Evolutionary conservation across 2,888 invertebrate genomes (phyloP), one percentile per base, ranked within the genome.

Genomic region (Portevinia maculata): DNA sequence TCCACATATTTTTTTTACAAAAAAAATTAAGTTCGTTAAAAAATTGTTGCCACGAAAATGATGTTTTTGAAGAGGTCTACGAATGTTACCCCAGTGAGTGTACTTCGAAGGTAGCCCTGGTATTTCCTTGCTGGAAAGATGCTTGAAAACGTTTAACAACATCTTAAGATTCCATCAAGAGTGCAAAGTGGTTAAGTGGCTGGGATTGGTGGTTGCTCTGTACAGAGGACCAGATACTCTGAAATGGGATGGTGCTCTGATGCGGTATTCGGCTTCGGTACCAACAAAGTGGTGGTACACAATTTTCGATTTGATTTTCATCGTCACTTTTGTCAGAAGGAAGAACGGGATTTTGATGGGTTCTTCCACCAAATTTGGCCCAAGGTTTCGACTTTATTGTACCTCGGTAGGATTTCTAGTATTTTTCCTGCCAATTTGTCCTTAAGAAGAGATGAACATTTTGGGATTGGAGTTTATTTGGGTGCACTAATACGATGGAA

Each of bases 141-240:
- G 39, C 71, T 73, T 78, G 83, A 67, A 78, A 71, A 52, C 83
- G 78, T 83, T 83, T 78, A 83, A 83, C 83, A 78, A 57, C 78
- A 73, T 83, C 83, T 83, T 67, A 83, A 83, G 83, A 83, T 83
- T 83, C 78, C 83, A 78, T 78, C 78, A 78, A 78, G 55, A 83
- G 83, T 60, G 73, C 83, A 83, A 83, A 83, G 78, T 83, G 83
- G 83, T 73, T 78, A 83, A 83, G 83, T 83, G 83, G 71, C 83
- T 83, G 65, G 78, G 62, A 83, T 78, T 83, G 83, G 73, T 24
- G 24, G 24, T 24, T 83, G 83, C 78, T 83, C 46, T 28, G 17
- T n/a, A 13, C 37, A 37, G 46, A 48, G 50, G 15, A 41, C 5
- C 8, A 8, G 15, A 8, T 8, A 44, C 30, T 48, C 44, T 74